Conservation (phyloP, 2,888 invertebrate genomes). For the Argyra leucocephala region DNA sequence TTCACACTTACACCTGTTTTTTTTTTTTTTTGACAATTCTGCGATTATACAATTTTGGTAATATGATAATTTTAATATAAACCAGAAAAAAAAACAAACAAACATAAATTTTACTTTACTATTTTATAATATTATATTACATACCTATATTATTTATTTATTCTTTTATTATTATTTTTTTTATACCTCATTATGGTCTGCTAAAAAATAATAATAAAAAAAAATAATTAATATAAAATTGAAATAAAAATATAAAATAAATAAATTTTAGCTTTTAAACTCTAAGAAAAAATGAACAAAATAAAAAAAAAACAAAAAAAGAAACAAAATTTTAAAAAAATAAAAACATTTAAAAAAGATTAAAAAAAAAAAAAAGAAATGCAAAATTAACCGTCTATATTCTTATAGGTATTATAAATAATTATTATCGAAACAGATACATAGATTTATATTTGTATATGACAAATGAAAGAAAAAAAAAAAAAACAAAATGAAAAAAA, state of each 20-base stretch:
- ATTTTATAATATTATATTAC: no score
- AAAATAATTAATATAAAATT: background rate
- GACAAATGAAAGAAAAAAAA: background rate
- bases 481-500: background rate
- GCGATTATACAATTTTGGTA: no score
- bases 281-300: background rate
- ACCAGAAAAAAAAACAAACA: no score
- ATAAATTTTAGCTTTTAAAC: background rate
- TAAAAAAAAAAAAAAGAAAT: background rate
- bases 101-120: no score
- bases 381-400: slow-evolving; percentile 3
- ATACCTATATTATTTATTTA: no score
- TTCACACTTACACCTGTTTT: no score
- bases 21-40: no score
- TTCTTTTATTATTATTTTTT: no score
- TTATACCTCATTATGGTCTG: no score
- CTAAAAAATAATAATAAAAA: no score
- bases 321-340: background rate
- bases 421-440: slow-evolving; percentile 2
- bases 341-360: background rate
- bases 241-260: background rate
- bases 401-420: slow-evolving; percentile 6
- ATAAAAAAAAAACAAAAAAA: background rate
- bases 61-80: no score
- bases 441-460: slow-evolving; percentile 6